phyloP scores from a whole-genome alignment of 2,113 vertebrate genomes.

The Chrysochloris asiatica region DNA sequence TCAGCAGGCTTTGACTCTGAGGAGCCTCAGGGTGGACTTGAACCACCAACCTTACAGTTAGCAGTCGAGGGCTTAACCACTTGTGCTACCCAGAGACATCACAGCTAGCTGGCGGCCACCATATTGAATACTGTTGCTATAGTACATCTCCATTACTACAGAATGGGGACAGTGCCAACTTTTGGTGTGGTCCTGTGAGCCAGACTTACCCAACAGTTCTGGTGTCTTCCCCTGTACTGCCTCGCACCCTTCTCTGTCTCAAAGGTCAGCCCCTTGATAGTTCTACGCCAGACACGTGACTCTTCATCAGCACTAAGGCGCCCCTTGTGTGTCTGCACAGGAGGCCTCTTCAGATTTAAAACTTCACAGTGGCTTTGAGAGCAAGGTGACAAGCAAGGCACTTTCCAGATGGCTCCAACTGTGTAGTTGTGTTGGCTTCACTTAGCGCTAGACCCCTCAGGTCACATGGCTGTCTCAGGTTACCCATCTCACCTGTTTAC shows the following conservation, averaged over 20 bases:
- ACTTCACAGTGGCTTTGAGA: too few species aligned
- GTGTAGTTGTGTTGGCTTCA: neutral
- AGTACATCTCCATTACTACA: neutral
- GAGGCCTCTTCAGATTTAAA: too few species aligned
- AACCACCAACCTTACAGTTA: too few species aligned
- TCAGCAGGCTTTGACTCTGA: too few species aligned
- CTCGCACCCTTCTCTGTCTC: too few species aligned
- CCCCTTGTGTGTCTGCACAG: neutral
- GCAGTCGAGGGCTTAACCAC: too few species aligned
- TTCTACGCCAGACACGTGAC: too few species aligned
- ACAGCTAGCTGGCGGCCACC: neutral
- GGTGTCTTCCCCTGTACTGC: neutral
- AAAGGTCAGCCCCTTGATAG: neutral
- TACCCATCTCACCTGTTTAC: neutral
- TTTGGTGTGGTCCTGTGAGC: neutral
- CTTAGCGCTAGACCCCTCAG: neutral
- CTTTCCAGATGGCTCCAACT: too few species aligned
- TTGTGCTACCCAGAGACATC: too few species aligned
- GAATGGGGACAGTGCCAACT: neutral
- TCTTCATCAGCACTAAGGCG: neutral
- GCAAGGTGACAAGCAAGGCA: too few species aligned
- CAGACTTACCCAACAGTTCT: neutral
- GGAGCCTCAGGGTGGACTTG: too few species aligned
- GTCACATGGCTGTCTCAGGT: neutral
- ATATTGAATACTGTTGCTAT: fast-evolving